Conservation (phyloP, 1,140 invertebrate species). For the Drosophila repleta region DNA sequence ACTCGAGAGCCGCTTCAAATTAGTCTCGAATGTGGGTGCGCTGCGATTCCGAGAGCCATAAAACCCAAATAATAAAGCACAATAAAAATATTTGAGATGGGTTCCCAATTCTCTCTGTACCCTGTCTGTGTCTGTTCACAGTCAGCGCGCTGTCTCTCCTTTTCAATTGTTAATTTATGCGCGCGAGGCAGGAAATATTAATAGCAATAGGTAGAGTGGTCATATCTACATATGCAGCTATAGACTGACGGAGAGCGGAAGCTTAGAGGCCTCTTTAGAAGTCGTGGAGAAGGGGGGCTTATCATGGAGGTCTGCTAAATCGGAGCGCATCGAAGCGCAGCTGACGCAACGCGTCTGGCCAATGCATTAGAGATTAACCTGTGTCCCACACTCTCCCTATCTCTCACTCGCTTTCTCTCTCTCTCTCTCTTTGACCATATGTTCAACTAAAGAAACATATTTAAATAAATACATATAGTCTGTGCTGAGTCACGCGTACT, state of each 20-base stretch:
- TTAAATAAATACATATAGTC: neutral
- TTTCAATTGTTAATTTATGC: conserved; percentile 68
- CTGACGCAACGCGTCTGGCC: conserved; percentile 20
- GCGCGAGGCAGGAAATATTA: conserved; percentile 78
- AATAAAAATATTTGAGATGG: conserved; percentile 61
- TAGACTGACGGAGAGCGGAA: conserved; percentile 40
- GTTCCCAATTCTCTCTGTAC: conserved; percentile 39
- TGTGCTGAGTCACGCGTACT: conserved; percentile 20
- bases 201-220: conserved; percentile 50
- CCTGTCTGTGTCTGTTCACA: neutral
- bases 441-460: conserved; percentile 19
- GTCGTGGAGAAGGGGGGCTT: neutral
- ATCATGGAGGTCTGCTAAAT: conserved; percentile 25
- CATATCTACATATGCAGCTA: conserved; percentile 12
- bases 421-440: conserved; percentile 10
- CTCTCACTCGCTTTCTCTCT: too few species aligned
- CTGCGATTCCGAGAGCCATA: conserved; percentile 58
- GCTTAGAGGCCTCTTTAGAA: conserved; percentile 9
- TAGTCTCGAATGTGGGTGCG: conserved; percentile 53
- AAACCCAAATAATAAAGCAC: conserved; percentile 36
- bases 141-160: neutral
- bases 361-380: conserved; percentile 41
- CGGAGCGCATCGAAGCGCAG: conserved; percentile 6
- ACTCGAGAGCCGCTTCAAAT: conserved; percentile 14
- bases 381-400: neutral